These are phyloP conservation scores for Ruditapes philippinarum DNA, from an alignment of 1,140 invertebrate species.

Conservation along the genomic window DNA sequence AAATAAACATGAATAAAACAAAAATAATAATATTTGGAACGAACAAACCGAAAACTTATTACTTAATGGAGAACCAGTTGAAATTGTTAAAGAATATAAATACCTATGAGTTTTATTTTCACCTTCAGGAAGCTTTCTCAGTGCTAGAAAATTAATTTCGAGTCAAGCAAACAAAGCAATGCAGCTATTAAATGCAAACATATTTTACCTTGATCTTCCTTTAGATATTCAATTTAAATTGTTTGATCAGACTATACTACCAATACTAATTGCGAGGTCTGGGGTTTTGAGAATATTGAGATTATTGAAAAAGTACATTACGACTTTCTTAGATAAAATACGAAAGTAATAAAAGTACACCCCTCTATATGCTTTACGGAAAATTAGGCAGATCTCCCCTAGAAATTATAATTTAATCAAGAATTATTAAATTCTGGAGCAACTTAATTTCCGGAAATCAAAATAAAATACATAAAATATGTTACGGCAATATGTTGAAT, in stretches of 20 bases:
- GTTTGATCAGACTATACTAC: constrained; percentile 27
- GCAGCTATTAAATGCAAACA: background rate
- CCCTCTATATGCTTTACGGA: background rate
- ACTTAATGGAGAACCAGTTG: background rate
- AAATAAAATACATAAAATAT: background rate
- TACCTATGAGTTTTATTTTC: constrained; percentile 27
- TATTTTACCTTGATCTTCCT: background rate
- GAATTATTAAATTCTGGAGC: constrained; percentile 23
- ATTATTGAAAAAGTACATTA: constrained; percentile 36
- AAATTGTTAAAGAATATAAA: background rate
- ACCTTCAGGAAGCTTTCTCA: constrained; percentile 15
- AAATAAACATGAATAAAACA: background rate
- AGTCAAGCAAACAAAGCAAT: constrained; percentile 31
- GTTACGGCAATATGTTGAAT: constrained; percentile 21
- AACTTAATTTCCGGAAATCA: background rate
- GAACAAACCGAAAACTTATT: background rate
- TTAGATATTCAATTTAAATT: constrained; percentile 29
- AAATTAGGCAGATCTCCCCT: constrained; percentile 35
- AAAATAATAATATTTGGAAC: background rate
- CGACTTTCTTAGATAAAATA: constrained; percentile 30
- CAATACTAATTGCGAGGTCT: constrained; percentile 42
- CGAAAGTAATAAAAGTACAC: constrained; percentile 20
- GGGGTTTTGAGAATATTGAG: constrained; percentile 27
- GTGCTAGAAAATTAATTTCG: background rate
- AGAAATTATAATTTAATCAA: constrained; percentile 7